A percentile compares a stretch with the other conserved stretches of the same genome.
Evolutionary conservation across 2,888 invertebrate species (phyloP).

Genomic region (Chydorus sphaericus): DNA sequence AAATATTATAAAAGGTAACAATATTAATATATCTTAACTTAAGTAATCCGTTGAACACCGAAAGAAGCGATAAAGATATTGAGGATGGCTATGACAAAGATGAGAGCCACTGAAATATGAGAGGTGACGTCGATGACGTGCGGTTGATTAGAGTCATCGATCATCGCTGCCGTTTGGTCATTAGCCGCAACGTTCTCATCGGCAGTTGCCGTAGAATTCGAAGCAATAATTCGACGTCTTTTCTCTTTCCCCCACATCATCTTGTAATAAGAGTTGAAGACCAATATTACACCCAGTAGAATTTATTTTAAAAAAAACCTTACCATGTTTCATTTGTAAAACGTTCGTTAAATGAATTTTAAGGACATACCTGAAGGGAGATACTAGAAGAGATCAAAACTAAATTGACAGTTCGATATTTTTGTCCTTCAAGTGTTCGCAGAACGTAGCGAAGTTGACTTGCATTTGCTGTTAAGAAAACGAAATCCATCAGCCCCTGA

Average conservation of each 20-base stretch:
- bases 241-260: not conserved
- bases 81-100: not conserved
- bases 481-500: not conserved
- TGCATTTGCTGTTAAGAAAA: not conserved
- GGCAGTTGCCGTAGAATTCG: not conserved
- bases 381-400: not conserved
- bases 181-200: no score
- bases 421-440: not conserved
- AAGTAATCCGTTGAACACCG: no score
- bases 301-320: not conserved
- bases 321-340: not conserved
- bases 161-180: no score
- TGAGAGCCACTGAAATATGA: not conserved
- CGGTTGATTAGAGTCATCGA: no score
- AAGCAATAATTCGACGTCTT: not conserved
- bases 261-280: not conserved
- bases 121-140: no score
- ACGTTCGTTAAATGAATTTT: not conserved
- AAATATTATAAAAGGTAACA: no score
- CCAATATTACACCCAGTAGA: not conserved
- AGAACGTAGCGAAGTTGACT: not conserved
- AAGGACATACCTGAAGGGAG: not conserved
- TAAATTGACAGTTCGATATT: not conserved
- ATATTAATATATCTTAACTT: no score
- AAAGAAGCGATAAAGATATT: not conserved